phyloP scores from a whole-genome alignment of 1,140 invertebrate species.

The Acyrthosiphon pisum region DNA sequence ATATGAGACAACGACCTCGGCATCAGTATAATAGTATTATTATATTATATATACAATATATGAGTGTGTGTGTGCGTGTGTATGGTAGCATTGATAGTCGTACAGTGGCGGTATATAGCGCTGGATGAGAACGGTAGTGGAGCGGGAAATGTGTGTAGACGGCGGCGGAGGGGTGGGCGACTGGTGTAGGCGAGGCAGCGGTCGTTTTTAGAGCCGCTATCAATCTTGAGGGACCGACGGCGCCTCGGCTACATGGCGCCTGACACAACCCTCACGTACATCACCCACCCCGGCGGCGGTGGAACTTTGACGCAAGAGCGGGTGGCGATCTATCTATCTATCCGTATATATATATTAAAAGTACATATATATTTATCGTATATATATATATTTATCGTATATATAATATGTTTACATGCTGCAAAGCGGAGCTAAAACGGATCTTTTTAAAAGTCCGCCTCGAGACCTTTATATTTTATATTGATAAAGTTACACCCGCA shows the following conservation, averaged over 20 bases:
- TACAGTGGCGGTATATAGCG: neutral
- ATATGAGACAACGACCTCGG: slow-evolving; percentile 1
- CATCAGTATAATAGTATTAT: slow-evolving; percentile 12
- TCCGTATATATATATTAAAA: neutral
- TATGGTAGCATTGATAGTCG: neutral
- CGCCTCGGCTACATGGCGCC: slow-evolving; percentile 55
- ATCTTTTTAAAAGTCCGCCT: slow-evolving; percentile 21
- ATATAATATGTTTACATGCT: neutral
- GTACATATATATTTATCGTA: neutral
- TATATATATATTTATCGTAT: neutral
- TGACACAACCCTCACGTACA: slow-evolving; percentile 13
- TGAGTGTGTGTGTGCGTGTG: neutral
- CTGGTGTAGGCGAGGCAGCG: neutral
- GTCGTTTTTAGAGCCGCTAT: slow-evolving; percentile 49
- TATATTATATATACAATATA: neutral
- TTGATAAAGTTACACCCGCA: slow-evolving; percentile 25
- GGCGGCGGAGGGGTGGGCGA: too few relatives aligned
- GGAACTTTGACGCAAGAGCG: slow-evolving; percentile 18
- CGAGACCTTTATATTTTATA: slow-evolving; percentile 11
- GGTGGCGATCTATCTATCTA: neutral
- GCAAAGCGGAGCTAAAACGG: neutral
- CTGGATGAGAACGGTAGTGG: neutral
- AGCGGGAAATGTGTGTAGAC: neutral
- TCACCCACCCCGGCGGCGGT: neutral
- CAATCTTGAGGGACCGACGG: slow-evolving; percentile 54